Base-by-base conservation (phyloP, 1,140 invertebrate species). In the Halyomorpha halys region DNA sequence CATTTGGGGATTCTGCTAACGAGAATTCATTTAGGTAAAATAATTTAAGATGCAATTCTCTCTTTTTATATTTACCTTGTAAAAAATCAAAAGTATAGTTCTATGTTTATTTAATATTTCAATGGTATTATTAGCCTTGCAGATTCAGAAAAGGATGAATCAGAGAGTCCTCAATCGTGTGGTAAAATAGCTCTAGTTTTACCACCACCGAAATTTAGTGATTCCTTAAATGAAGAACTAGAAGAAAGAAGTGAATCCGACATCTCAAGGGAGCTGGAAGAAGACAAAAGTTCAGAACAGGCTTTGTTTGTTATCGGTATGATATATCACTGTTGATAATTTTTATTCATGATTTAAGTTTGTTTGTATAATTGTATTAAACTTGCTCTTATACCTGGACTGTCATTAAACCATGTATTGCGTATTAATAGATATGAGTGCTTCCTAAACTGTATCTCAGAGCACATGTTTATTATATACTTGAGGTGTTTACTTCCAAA, bases 11-110 rank as follows among this genome's bases (percentile, higher is more conserved):
- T 18, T 61, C 59, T 4, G 19, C 19, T 1, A 44, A 45, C 23
- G 60, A 61, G 2, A 61, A 61, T 23, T 61, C 60, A 44, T 47
- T 47, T 16, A 61, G 21, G 60, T 61, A 39, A 44, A 18, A 27
- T 19, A 19, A 18, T 8, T 49, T 18, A 6, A n/a, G 3, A 18
- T 49, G 18, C 14, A 18, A 19, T 49, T 18, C 5, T 49, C 14
- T 49, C 5, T 6, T 21, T 13, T 16, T 4, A 47, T 47, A 47
- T 3, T 47, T 47, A 5, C 45, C 4, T 18, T n/a, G n/a, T n/a
- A n/a, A n/a, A 47, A 47, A 16, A 47, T 16, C 2, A 47, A 47
- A 16, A 15, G 2, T 47, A 19, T 14, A 19, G 1, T 18, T n/a
- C 13, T 47, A 18, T 47, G 45, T 3, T 47, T 21, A 49, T 59